Evolutionary conservation across 2,113 vertebrate species (phyloP), one percentile per base, ranked within the genome.

Genomic region (Echinops telfairi): DNA sequence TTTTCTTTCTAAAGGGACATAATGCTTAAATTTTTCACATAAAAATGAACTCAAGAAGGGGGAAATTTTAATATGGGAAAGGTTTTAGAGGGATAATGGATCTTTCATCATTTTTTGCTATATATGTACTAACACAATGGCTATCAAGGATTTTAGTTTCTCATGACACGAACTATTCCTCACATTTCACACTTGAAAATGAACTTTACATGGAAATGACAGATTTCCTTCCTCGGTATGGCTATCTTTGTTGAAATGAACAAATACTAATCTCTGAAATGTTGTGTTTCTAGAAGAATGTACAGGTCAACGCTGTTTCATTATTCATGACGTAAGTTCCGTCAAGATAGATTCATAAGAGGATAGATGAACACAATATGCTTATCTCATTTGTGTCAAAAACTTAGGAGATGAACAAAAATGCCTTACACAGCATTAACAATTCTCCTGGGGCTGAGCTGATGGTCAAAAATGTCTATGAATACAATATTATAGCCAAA

Each of bases 311-410:
- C 43, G 14, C 17, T 97, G 88, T 93, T 97, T 97, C 98, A 97
- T 98, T 97, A 98, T 96, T 98, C 95, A 96, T 79, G 66, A 91
- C 36, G 70, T 20, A 0, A 87, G 84, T 97, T 95, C 76, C 71
- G 95, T 97, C 96, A 97, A 93, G 68, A 38, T 76, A 81, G 91
- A 75, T 75, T 95, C 79, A 90, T 94, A 66, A 89, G 82, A 94
- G 27, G 40, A 94, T 19, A 29, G 86, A 83, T 85, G 89, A 97
- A 96, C 96, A 20, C 8, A 86, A 90, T 70, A 90, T 66, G 3
- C 20, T 97, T 80, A 70, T 76, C 31, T 57, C 47, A 90, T 88
- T 83, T 88, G 57, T 40, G 38, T 89, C 58, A 92, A 95, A 90
- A 64, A 82, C n/a, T 88, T 62, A 86, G 22, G 53, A 64, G 12